Conservation (phyloP, 2,113 vertebrate species). For the Progne subis region DNA sequence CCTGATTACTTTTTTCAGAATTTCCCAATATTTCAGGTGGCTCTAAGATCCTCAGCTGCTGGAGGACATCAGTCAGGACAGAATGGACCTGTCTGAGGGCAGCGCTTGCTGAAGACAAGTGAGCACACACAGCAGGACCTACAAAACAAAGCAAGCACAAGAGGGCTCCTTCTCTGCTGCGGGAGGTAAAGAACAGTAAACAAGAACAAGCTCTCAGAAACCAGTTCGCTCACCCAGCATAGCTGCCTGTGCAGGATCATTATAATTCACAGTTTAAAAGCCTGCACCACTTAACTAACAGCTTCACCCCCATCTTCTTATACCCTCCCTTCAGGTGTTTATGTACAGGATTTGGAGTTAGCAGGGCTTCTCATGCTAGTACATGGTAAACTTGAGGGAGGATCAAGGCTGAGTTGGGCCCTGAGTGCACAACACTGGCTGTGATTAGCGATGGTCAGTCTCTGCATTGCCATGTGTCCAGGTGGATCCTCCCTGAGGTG, state of each 20-base stretch:
- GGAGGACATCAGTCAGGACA: neutral
- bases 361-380: neutral
- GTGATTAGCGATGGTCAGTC: rapidly evolving
- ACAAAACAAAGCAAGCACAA: neutral
- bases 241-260: neutral
- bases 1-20: neutral
- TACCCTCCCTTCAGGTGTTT: neutral
- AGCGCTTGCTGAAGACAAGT: neutral
- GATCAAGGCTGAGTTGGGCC: neutral
- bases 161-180: neutral
- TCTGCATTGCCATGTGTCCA: neutral
- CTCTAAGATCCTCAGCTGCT: neutral
- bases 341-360: neutral
- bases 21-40: neutral
- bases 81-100: neutral
- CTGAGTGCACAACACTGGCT: rapidly evolving
- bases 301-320: neutral
- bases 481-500: neutral
- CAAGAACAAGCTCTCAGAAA: neutral
- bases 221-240: neutral
- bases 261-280: neutral
- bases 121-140: neutral
- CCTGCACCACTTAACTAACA: neutral
- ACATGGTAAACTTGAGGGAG: neutral
- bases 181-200: neutral